phyloP scores from a whole-genome alignment of 2,113 vertebrate species.

The Salvelinus fontinalis region DNA sequence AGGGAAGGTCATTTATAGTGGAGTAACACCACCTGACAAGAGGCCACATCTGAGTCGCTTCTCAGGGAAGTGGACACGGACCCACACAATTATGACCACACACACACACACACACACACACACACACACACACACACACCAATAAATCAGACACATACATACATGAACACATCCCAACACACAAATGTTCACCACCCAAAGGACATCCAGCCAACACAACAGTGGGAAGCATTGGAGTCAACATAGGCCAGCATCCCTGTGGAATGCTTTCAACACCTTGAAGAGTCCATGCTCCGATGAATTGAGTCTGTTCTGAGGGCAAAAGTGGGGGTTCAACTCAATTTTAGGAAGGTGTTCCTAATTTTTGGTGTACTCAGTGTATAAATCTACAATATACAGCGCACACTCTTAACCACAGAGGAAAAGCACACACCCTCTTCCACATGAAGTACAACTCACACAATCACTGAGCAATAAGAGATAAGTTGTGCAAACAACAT shows the following conservation, averaged over 20 bases:
- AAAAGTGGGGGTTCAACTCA: too few relatives aligned
- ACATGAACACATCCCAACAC: neutral
- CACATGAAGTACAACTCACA: neutral
- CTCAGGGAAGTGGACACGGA: slow-evolving; percentile 22
- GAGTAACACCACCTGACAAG: slow-evolving; percentile 39
- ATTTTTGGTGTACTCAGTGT: too few relatives aligned
- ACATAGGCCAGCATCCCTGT: too few relatives aligned
- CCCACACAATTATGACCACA: neutral
- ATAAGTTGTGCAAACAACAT: slow-evolving; percentile 26
- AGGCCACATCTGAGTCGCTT: slow-evolving; percentile 32
- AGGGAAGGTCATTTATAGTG: slow-evolving; percentile 43
- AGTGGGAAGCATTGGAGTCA: too few relatives aligned
- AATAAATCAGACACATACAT: neutral
- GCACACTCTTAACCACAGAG: too few relatives aligned
- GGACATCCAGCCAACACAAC: too few relatives aligned
- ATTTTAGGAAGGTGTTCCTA: too few relatives aligned
- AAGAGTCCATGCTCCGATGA: too few relatives aligned
- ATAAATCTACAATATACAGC: too few relatives aligned
- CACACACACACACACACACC: neutral
- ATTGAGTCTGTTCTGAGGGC: too few relatives aligned
- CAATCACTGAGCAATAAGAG: slow-evolving; percentile 20
- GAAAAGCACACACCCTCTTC: slow-evolving; percentile 34
- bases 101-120: slow-evolving; percentile 22
- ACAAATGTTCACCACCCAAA: neutral
- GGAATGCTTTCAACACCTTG: too few relatives aligned